Base-by-base conservation (phyloP, 2,797 vertebrate genomes). In the Semaprochilodus insignis region DNA sequence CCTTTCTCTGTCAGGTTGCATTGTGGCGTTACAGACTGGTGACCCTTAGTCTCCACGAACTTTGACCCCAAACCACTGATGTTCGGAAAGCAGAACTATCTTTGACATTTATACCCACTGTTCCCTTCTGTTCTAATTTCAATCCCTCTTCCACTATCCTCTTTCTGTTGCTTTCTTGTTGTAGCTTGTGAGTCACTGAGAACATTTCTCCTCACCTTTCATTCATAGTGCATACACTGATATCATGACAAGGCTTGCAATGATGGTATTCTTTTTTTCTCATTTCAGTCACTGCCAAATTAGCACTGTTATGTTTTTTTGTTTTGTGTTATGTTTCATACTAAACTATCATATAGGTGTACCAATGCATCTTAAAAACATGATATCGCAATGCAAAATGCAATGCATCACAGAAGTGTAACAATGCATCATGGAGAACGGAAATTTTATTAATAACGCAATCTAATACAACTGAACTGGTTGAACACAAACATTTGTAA, bases 31-130 rank as follows among this genome's bases (percentile, higher is more conserved):
- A 52, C 60, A 71, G 14, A 52, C 55, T 40, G 10, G 21, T 78
- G 85, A 80, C 78, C 69, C 79, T 70, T 65, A n/a, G 59, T 51
- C 52, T 74, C 40, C 62, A 23, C 80, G 76, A 80, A 44, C 85
- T 85, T 72, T 85, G 69, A 77, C 78, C 83, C 55, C 57, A 6
- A 23, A 44, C 65, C 17, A 66, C 72, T 69, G 59, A 76, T 51
- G 67, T 85, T 83, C 74, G 54, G 27, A 78, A 78, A 81, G 85
- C 66, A 79, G 59, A 87, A 80, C 77, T 80, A 77, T 86, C 84
- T 81, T 78, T 70, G 70, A 88, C 52, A 88, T 81, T 85, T 86
- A 72, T 70, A 85, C 67, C 67, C 59, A 82, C 51, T 40, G 54
- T 84, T 74, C 48, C 44, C 79, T 77, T 85, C 62, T 73, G 69